Base-by-base conservation (phyloP, 2,113 vertebrate genomes). In the Microcebus griseorufus region DNA sequence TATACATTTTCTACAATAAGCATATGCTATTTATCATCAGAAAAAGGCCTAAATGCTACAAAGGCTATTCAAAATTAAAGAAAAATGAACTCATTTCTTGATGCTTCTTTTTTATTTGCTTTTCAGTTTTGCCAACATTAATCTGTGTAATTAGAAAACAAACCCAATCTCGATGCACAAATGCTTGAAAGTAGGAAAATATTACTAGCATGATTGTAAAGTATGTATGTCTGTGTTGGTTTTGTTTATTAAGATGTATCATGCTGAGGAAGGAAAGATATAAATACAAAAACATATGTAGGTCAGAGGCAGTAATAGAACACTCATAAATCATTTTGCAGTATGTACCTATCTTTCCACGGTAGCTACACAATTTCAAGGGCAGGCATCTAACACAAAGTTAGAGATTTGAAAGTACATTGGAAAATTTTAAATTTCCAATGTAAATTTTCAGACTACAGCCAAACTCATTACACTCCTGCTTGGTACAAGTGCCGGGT, bases 331-430 rank as follows among this genome's bases (percentile, higher is more conserved):
- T 97, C 95, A 95, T 96, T 67, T 67, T 1, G 1, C 0, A 1
- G 88, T 73, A 58, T 70, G 39, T 0, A 1, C 67, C 53, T 62
- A 81, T 88, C 42, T 94, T 94, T 79, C 76, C 87, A 91, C 93
- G 65, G 83, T 93, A 86, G 87, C 70, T 81, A 72, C n/a, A 22
- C 78, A 89, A 82, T 51, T 95, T 95, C 96, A 96, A 97, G 93
- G 93, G 23, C 86, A 93, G 93, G 37, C 37, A 60, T 53, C 42
- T 78, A 84, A 73, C 13, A 95, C 29, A 73, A 91, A 64, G 62
- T 64, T 64, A 64, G 25, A 58, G 88, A 92, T 39, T 20, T 85
- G 67, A 58, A 83, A 89, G 73, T 18, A 92, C 27, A 20, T 2
- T 76, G 70, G 53, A 16, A 79, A 90, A 84, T 48, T 90, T 96